Evolutionary conservation across 2,888 invertebrate species (phyloP), one percentile per base, ranked within the genome.

Genomic region (Buathra laborator): DNA sequence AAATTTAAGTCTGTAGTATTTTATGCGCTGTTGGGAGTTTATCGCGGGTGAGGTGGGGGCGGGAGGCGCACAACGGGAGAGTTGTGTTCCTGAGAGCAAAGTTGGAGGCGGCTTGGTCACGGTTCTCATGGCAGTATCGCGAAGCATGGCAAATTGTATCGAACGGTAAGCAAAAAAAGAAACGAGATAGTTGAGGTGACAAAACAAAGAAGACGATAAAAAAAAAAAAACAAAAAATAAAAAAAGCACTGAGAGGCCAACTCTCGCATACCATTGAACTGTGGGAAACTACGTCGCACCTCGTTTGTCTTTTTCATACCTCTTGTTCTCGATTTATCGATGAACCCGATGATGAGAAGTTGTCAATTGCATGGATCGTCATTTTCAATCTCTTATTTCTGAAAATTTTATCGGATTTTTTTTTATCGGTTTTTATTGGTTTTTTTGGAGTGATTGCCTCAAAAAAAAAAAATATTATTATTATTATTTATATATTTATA

Each of bases 121-220:
- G 48, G 64, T 74, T 44, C 70, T 67, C 76, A 68, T 59, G 48
- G 48, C 51, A 64, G 46, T 51, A 68, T 19, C 62, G 53, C 89
- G 90, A 89, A 91, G 91, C 91, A 88, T 79, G 88, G 87, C 90
- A 89, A 90, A 90, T 89, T 85, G 88, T 88, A 83, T 12, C 86
- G 83, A 64, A 75, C 83, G 83, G 84, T 78, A 72, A 83, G 66
- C n/a, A 84, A 48, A 48, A 48, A 48, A 48, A 48, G 48, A 14
- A 48, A 48, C 48, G 14, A 83, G 86, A 48, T 16, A 75, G 48
- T 48, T n/a, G 86, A 87, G 87, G 88, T 89, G 90, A 90, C 90
- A 86, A 90, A 90, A 90, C 88, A 90, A 90, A 89, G 88, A 87
- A 87, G 84, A 85, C 81, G 89, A 88, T 2, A 4, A 48, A 3